phyloP scores from a whole-genome alignment of 2,113 vertebrate genomes.

The Ageneiosus marmoratus region DNA sequence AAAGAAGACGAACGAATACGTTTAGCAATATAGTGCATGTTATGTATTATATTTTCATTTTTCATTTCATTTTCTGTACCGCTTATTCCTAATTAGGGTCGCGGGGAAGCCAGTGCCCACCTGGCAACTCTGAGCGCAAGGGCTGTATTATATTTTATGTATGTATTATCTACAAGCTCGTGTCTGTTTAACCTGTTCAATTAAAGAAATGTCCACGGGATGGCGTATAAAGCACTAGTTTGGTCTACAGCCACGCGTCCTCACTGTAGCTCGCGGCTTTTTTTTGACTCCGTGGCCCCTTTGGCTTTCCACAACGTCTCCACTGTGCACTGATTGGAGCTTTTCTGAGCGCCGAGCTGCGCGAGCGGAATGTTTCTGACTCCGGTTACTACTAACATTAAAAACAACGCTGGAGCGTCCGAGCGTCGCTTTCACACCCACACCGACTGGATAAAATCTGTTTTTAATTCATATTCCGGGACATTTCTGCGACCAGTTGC shows the following conservation, averaged over 20 bases:
- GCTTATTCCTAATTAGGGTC: too few relatives aligned
- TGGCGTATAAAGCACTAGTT: slow-evolving; percentile 23
- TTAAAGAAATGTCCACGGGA: slow-evolving; percentile 31
- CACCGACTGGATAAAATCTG: slow-evolving; percentile 6
- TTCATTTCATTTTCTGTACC: too few relatives aligned
- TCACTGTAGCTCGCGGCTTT: not conserved
- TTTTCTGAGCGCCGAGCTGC: slow-evolving; percentile 17
- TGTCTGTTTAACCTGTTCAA: too few relatives aligned
- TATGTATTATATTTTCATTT: too few relatives aligned
- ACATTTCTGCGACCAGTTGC: not conserved
- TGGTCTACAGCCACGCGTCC: not conserved
- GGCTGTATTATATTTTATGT: too few relatives aligned
- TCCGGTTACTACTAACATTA: slow-evolving; percentile 33
- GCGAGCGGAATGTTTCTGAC: slow-evolving; percentile 50
- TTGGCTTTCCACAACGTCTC: slow-evolving; percentile 22
- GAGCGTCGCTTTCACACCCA: slow-evolving; percentile 5
- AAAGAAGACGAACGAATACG: too few relatives aligned
- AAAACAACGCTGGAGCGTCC: slow-evolving; percentile 27
- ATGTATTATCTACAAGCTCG: too few relatives aligned
- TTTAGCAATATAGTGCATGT: too few relatives aligned
- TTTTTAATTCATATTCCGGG: not conserved
- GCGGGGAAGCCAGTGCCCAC: too few relatives aligned
- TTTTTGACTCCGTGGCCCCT: not conserved
- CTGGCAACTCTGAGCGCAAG: too few relatives aligned
- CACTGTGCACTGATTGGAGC: slow-evolving; percentile 26